Percentiles rank a stretch among this genome's conserved stretches.
Conservation (phyloP, 2,113 vertebrate genomes). For the Gavia stellata region DNA sequence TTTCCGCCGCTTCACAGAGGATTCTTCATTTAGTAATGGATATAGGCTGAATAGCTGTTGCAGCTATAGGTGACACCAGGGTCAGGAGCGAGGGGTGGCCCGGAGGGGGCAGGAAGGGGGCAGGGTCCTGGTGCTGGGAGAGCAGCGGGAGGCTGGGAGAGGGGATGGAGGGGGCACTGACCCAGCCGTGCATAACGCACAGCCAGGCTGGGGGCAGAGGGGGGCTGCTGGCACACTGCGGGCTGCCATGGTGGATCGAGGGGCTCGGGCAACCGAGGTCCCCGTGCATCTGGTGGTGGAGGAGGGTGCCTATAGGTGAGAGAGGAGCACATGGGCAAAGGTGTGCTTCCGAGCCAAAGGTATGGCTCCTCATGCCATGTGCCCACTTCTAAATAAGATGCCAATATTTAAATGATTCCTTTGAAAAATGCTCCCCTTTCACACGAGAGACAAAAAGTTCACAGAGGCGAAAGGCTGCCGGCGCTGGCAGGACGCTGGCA, state of each 20-base stretch:
- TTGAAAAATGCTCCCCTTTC: slow-evolving; percentile 32
- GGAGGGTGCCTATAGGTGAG: accelerated
- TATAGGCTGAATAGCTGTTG: slow-evolving; percentile 36
- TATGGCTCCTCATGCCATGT: not conserved
- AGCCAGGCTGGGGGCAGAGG: not conserved
- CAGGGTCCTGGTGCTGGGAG: not conserved
- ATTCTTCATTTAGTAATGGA: slow-evolving; percentile 31
- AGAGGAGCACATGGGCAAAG: not conserved
- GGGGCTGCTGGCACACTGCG: not conserved
- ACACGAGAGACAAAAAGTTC: slow-evolving; percentile 47
- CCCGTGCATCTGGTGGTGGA: not conserved
- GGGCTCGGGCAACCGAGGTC: not conserved
- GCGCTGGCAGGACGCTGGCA: slow-evolving; percentile 34
- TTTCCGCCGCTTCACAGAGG: slow-evolving; percentile 13
- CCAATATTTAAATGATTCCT: not conserved
- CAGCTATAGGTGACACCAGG: slow-evolving; percentile 12
- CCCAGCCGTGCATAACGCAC: accelerated
- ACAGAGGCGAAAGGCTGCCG: slow-evolving; percentile 4
- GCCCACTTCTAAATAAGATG: slow-evolving; percentile 24
- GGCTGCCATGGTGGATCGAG: not conserved
- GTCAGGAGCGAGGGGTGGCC: not conserved
- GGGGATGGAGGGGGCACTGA: not conserved
- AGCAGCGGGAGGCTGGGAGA: not conserved
- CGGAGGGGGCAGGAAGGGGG: not conserved
- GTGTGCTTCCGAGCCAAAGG: not conserved